These are phyloP conservation scores for Hypomecis punctinalis DNA, from an alignment of 2,888 invertebrate genomes.

Conservation along the genomic window DNA sequence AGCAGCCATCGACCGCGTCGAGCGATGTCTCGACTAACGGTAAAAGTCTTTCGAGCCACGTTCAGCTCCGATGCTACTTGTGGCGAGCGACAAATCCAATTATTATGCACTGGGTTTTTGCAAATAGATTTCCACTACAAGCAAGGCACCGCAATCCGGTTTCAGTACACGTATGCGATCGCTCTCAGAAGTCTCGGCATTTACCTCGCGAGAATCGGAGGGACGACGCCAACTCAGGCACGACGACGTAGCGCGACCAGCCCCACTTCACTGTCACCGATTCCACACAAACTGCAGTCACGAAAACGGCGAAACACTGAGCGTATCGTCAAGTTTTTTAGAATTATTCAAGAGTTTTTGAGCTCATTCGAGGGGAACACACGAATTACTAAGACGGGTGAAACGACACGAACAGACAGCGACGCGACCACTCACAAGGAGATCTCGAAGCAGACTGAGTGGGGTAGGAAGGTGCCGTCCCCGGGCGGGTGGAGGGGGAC, in stretches of 20 bases:
- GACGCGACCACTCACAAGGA: conserved; percentile 54
- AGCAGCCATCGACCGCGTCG: conserved; percentile 66
- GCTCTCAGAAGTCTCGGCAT: conserved; percentile 72
- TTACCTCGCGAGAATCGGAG: conserved; percentile 79
- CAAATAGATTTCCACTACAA: conserved; percentile 60
- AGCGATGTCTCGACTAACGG: conserved; percentile 65
- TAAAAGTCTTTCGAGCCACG: conserved; percentile 66
- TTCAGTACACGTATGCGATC: conserved; percentile 76
- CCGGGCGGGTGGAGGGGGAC: conserved; percentile 61
- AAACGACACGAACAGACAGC: conserved; percentile 51
- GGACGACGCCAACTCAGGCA: conserved; percentile 77
- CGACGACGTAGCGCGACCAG: conserved; percentile 73
- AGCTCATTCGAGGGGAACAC: conserved; percentile 60
- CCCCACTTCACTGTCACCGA: conserved; percentile 73
- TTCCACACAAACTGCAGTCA: conserved; percentile 64
- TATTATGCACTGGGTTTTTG: conserved; percentile 56
- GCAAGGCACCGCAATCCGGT: conserved; percentile 71
- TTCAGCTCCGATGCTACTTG: conserved; percentile 52
- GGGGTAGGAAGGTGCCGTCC: conserved; percentile 52
- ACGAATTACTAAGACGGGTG: conserved; percentile 77
- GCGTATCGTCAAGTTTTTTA: conserved; percentile 55
- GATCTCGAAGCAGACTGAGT: conserved; percentile 71
- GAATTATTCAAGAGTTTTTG: conserved; percentile 56
- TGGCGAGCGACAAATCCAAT: conserved; percentile 53
- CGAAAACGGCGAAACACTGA: conserved; percentile 53